phyloP scores from a whole-genome alignment of 2,113 vertebrate species.

The Daboia siamensis region DNA sequence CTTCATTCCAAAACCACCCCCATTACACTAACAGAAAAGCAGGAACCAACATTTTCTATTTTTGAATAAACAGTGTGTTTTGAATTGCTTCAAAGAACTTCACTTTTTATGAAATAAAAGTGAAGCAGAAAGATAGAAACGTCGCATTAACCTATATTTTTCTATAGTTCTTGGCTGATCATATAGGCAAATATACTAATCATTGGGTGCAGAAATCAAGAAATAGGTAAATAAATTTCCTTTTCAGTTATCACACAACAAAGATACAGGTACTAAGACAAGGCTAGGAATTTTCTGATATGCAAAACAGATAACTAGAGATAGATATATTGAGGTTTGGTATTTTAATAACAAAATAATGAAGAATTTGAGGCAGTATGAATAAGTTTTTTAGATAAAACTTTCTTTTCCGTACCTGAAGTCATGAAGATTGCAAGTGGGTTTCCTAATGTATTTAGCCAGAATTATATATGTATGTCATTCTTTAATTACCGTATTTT shows the following conservation, averaged over 20 bases:
- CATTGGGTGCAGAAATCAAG: not conserved
- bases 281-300: not conserved
- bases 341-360: not conserved
- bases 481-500: too few species aligned
- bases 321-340: not conserved
- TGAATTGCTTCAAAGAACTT: not conserved
- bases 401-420: not conserved
- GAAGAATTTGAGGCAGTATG: not conserved
- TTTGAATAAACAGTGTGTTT: constrained; percentile 9
- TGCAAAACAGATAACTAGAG: not conserved
- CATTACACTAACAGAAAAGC: not conserved
- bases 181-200: not conserved
- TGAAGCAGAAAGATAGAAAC: not conserved
- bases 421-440: not conserved
- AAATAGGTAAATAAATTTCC: not conserved
- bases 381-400: not conserved
- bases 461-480: not conserved
- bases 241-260: not conserved
- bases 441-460: not conserved
- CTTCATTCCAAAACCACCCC: not conserved
- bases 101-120: not conserved
- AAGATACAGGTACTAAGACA: not conserved
- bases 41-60: not conserved
- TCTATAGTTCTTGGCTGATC: not conserved
- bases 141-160: constrained; percentile 2